Conservation (phyloP, 2,888 invertebrate species). For the Cheilosia impressa region DNA sequence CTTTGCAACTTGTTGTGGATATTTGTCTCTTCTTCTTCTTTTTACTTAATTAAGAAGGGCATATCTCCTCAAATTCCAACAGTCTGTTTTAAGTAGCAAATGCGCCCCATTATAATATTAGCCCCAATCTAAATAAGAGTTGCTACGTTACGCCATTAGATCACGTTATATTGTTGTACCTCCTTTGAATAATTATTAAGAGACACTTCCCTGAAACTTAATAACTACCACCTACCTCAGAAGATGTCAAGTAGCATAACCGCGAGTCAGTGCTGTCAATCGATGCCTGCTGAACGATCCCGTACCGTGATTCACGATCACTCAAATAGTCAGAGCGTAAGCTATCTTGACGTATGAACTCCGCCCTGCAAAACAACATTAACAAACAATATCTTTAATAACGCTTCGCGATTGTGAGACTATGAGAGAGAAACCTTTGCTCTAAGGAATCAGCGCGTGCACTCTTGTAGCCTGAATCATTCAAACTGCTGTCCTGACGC, state of each 20-base stretch:
- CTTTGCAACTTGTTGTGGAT: no score
- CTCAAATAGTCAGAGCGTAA: conserved; percentile 95
- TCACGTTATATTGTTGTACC: no score
- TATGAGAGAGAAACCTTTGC: conserved; percentile 87
- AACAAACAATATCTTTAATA: conserved; percentile 32
- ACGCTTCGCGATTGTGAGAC: conserved; percentile 5
- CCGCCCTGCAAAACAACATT: conserved; percentile 86
- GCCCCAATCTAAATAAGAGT: no score
- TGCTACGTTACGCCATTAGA: no score
- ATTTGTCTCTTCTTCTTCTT: no score
- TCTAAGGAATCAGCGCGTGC: conserved; percentile 94
- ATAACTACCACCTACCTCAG: conserved; percentile 90
- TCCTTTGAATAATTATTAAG: neutral
- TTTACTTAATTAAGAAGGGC: no score
- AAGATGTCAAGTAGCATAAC: conserved; percentile 96
- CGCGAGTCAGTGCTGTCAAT: conserved; percentile 97
- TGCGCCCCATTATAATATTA: no score
- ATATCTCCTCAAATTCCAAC: no score
- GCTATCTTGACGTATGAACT: conserved; percentile 95
- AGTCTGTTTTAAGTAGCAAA: no score
- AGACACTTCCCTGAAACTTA: neutral
- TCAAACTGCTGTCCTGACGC: conserved; percentile 93
- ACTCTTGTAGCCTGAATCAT: conserved; percentile 94
- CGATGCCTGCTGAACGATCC: conserved; percentile 96
- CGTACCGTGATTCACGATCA: conserved; percentile 93